Conservation (phyloP, 2,113 vertebrate genomes). For the Hypanus sabinus region DNA sequence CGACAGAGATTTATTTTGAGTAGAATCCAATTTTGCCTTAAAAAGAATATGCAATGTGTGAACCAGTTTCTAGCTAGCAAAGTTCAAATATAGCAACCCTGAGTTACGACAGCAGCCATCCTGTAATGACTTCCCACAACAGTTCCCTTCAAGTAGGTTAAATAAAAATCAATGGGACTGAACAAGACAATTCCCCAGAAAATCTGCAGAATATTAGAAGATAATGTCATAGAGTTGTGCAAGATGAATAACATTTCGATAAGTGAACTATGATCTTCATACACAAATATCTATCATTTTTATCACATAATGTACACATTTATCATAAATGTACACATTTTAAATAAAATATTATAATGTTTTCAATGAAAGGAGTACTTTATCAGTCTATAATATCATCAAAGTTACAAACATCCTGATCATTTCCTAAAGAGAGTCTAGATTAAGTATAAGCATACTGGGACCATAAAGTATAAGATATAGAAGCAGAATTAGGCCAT, state of each 20-base stretch:
- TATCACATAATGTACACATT: background rate
- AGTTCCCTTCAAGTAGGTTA: background rate
- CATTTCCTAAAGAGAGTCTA: background rate
- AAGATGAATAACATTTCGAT: background rate
- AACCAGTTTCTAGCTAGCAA: too few relatives aligned
- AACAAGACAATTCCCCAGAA: background rate
- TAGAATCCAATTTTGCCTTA: too few relatives aligned
- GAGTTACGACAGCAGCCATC: background rate
- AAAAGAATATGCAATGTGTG: too few relatives aligned
- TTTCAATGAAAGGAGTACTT: background rate
- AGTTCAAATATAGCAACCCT: background rate
- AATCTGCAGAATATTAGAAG: background rate
- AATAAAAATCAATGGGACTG: background rate
- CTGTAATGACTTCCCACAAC: background rate
- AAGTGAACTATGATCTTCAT: background rate
- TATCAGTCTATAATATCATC: background rate
- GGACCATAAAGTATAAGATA: too few relatives aligned
- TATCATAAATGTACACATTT: background rate
- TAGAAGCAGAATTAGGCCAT: too few relatives aligned
- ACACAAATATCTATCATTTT: background rate
- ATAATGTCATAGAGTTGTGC: background rate
- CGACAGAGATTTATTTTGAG: too few relatives aligned
- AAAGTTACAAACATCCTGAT: background rate
- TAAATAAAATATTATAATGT: background rate
- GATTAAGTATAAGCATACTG: background rate